phyloP scores from a whole-genome alignment of 2,113 vertebrate species.

The Antechinus flavipes region DNA sequence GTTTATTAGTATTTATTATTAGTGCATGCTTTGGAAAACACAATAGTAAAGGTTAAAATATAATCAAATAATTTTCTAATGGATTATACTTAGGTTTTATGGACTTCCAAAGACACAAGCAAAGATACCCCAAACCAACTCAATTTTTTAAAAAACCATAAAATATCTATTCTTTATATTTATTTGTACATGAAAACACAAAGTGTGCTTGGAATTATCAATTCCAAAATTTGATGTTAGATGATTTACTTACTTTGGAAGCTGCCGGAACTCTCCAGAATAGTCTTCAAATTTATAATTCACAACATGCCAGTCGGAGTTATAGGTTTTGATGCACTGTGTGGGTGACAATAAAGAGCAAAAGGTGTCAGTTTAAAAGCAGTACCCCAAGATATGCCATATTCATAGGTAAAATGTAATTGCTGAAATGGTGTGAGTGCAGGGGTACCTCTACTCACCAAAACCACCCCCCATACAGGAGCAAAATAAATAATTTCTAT shows the following conservation, averaged over 20 bases:
- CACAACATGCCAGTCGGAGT: slow-evolving; percentile 97
- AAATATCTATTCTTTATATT: background rate
- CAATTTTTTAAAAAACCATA: background rate
- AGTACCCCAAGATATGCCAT: slow-evolving; percentile 9
- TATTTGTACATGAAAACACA: background rate
- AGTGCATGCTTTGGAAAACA: background rate
- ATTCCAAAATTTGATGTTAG: background rate
- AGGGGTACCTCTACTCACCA: background rate
- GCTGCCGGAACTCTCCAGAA: slow-evolving; percentile 96
- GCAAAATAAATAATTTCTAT: slow-evolving; percentile 18
- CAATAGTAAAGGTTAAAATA: background rate
- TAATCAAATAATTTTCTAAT: background rate
- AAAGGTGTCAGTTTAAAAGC: slow-evolving; percentile 21
- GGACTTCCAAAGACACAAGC: background rate
- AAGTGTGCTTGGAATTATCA: background rate
- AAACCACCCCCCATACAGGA: background rate
- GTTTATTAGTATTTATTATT: background rate
- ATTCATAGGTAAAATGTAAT: background rate
- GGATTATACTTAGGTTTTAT: background rate
- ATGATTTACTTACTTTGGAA: slow-evolving; percentile 91
- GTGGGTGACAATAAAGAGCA: slow-evolving; percentile 69
- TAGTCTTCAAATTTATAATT: slow-evolving; percentile 98
- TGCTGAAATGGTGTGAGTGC: background rate
- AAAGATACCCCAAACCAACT: background rate
- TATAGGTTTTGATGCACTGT: slow-evolving; percentile 99